Conservation (phyloP, 2,888 invertebrate genomes). For the Eupeodes luniger region DNA sequence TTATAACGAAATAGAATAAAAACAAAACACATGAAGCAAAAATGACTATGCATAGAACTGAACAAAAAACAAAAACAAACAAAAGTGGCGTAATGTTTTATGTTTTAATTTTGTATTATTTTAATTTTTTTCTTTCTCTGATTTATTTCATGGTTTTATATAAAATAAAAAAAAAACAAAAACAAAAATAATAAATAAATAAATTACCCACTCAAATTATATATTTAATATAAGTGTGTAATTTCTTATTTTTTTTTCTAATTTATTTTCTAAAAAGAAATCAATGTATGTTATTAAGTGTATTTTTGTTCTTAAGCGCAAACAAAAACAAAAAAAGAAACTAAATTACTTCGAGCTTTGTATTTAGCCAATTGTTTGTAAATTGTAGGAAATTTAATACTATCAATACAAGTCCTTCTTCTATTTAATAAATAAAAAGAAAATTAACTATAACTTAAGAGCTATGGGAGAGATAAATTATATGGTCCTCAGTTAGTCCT, state of each 20-base stretch:
- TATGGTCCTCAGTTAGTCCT: background rate
- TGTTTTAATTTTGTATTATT: conserved; percentile 15
- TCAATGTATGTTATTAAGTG: conserved; percentile 55
- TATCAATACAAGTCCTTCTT: background rate
- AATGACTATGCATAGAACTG: conserved; percentile 66
- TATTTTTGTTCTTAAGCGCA: conserved; percentile 71
- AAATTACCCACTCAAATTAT: conserved; percentile 8
- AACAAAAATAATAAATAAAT: background rate
- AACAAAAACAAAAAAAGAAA: conserved; percentile 30
- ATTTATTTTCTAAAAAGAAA: conserved; percentile 31
- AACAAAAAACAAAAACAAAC: conserved; percentile 26
- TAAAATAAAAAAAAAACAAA: background rate
- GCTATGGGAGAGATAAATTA: conserved; percentile 35
- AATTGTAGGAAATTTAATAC: conserved; percentile 61
- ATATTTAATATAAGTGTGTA: conserved; percentile 29
- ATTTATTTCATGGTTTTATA: conserved; percentile 24
- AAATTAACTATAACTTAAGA: background rate
- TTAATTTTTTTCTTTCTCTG: conserved; percentile 1
- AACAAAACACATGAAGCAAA: conserved; percentile 55
- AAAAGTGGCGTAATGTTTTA: conserved; percentile 43
- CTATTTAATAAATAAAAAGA: conserved; percentile 35
- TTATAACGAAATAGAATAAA: conserved; percentile 68
- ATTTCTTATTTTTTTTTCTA: conserved; percentile 10
- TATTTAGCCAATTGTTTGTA: conserved; percentile 73
- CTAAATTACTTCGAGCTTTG: conserved; percentile 60